A percentile compares a stretch with the other conserved stretches of the same genome.
Conservation (phyloP, 2,888 invertebrate species). For the Rhogogaster chlorosoma region DNA sequence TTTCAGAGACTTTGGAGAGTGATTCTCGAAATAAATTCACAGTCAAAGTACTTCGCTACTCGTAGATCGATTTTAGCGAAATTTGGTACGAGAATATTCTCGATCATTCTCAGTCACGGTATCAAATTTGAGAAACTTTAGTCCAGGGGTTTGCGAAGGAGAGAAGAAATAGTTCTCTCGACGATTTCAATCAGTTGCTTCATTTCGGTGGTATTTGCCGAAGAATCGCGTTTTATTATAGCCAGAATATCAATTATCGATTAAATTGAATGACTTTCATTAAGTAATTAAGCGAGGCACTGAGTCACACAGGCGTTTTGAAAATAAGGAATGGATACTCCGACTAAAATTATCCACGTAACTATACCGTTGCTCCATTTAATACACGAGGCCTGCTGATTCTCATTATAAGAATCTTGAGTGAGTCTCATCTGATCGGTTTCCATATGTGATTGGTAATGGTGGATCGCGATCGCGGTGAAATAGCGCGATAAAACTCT, state of each 20-base stretch:
- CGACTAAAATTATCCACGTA: background rate
- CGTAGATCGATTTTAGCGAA: too few species aligned
- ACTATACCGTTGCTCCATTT: background rate
- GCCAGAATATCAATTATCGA: background rate
- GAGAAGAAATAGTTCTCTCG: background rate
- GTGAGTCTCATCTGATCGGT: background rate
- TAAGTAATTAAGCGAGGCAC: background rate
- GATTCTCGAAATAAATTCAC: background rate
- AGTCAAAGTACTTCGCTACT: background rate
- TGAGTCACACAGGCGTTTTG: background rate
- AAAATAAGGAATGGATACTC: slow-evolving; percentile 2
- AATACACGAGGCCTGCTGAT: background rate
- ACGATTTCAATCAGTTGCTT: background rate
- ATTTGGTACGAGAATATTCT: too few species aligned
- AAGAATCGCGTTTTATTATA: background rate
- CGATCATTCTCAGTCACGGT: background rate
- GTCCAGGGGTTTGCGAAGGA: background rate
- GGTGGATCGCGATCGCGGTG: background rate
- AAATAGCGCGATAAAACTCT: slow-evolving; percentile 12
- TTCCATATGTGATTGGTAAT: slow-evolving; percentile 9
- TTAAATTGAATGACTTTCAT: background rate
- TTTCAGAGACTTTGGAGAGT: background rate
- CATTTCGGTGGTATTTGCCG: background rate
- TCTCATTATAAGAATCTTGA: background rate
- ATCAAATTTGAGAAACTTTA: background rate